Evolutionary conservation across 2,888 invertebrate species (phyloP).

Genomic region (Rhamphomyia laevipes): DNA sequence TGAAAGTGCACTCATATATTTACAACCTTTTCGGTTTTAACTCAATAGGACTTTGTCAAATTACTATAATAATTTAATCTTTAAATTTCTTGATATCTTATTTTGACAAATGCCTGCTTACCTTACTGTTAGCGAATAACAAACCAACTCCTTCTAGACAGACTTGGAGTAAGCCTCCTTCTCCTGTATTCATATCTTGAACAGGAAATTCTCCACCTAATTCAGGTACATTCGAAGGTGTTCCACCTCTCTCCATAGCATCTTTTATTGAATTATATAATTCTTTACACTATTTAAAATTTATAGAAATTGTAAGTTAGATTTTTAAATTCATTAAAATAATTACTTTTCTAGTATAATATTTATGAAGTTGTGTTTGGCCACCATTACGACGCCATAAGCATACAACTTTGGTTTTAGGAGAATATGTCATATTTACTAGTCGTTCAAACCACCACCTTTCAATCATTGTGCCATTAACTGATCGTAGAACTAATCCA

Average conservation of each 20-base stretch:
- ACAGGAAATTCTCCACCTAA: conserved; percentile 94
- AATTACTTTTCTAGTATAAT: conserved; percentile 92
- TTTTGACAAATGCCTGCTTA: conserved; percentile 36
- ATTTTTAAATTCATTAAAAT: background rate
- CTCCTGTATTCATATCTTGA: conserved; percentile 92
- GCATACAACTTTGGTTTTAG: conserved; percentile 94
- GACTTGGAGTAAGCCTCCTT: conserved; percentile 94
- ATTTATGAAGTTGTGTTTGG: conserved; percentile 92
- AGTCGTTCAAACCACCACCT: conserved; percentile 99
- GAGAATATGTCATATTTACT: conserved; percentile 99
- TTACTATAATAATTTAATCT: no score
- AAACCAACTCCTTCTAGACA: conserved; percentile 99
- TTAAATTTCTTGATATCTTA: no score
- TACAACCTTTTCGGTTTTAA: no score
- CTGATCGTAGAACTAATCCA: conserved; percentile 72
- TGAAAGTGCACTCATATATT: no score
- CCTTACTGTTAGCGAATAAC: conserved; percentile 99
- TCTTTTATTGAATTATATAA: conserved; percentile 98
- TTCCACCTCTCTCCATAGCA: conserved; percentile 89
- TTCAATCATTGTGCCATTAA: conserved; percentile 76
- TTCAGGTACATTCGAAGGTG: conserved; percentile 40
- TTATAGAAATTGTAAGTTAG: conserved; percentile 2
- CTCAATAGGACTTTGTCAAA: no score
- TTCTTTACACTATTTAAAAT: conserved; percentile 74
- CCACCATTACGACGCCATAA: conserved; percentile 93